Percentiles rank a stretch among this genome's conserved stretches.
Evolutionary conservation across 2,113 vertebrate genomes (phyloP).

Genomic region (Rynchops niger): DNA sequence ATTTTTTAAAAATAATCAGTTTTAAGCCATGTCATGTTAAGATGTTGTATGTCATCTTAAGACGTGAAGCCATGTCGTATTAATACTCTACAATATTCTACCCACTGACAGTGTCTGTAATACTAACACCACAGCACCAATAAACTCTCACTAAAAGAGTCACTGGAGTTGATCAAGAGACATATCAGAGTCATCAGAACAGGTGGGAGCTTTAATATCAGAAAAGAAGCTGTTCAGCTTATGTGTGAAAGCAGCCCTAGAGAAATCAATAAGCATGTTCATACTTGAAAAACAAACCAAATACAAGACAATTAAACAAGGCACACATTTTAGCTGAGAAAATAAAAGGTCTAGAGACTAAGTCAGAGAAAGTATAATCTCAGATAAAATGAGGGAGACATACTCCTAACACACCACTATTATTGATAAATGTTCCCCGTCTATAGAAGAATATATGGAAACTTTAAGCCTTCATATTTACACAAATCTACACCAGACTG

Average conservation of each 20-base stretch:
- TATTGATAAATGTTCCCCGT: not conserved
- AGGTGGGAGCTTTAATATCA: not conserved
- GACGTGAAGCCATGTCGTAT: not conserved
- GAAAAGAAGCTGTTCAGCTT: not conserved
- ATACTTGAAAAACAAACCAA: not conserved
- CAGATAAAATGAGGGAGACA: not conserved
- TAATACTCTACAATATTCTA: not conserved
- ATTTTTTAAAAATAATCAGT: not conserved
- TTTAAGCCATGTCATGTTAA: not conserved
- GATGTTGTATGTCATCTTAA: not conserved
- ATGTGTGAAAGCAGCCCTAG: not conserved
- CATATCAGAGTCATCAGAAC: not conserved
- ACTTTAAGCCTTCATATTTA: not conserved
- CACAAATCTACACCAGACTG: not conserved
- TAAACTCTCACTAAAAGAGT: not conserved
- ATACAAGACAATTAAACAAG: not conserved
- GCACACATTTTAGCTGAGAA: not conserved
- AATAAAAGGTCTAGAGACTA: not conserved
- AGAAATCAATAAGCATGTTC: not conserved
- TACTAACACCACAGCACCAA: not conserved
- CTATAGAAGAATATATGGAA: not conserved
- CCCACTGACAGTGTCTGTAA: not conserved
- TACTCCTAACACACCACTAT: not conserved
- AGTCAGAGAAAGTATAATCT: not conserved
- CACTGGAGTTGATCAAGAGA: not conserved